Evolutionary conservation across 2,113 vertebrate species (phyloP).

Genomic region (Pitta sordida): DNA sequence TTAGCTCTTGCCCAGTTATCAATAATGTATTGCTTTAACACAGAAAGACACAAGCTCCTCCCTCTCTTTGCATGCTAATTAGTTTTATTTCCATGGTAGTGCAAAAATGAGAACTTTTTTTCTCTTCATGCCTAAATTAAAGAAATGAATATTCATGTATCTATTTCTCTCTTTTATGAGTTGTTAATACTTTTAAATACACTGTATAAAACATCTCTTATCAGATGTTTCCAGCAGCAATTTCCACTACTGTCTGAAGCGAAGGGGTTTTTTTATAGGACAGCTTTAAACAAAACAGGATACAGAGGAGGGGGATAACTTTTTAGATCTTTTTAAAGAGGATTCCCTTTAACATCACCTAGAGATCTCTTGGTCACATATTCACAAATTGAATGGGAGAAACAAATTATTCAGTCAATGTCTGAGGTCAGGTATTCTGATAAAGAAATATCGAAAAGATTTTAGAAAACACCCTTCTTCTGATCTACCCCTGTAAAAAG

Average conservation of each 20-base stretch:
- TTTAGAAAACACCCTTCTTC: not conserved
- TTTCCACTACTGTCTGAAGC: not conserved
- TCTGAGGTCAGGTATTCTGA: not conserved
- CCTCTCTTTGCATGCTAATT: not conserved
- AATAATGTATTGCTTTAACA: not conserved
- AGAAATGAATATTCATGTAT: not conserved
- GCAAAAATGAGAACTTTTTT: not conserved
- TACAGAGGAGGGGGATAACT: not conserved
- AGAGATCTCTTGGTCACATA: not conserved
- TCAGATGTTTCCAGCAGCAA: not conserved
- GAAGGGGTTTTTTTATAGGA: not conserved
- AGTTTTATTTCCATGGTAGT: not conserved
- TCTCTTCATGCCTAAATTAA: not conserved
- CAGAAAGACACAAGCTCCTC: not conserved
- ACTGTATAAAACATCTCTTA: not conserved
- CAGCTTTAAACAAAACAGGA: not conserved
- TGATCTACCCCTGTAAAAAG: not conserved
- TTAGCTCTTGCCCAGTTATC: not conserved
- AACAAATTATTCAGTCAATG: not conserved
- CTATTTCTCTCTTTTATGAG: not conserved
- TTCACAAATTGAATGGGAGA: not conserved
- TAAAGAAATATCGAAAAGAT: not conserved
- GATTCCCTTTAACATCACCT: not conserved
- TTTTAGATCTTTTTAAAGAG: not conserved
- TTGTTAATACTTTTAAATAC: not conserved